phyloP scores from a whole-genome alignment of 2,797 vertebrate species.

The Pseudochaenichthys georgianus region DNA sequence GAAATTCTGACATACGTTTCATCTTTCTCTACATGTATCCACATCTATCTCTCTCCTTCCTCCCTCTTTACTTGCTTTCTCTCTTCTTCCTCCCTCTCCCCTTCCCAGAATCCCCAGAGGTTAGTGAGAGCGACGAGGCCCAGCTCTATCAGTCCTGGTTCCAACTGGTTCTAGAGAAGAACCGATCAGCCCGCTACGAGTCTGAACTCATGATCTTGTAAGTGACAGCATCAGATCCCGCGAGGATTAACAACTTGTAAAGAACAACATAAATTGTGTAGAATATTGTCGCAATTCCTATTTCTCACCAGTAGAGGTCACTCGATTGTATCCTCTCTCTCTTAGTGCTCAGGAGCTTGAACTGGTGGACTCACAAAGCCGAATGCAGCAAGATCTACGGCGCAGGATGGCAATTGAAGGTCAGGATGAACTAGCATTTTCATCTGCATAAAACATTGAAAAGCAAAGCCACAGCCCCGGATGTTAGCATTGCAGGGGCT shows the following conservation, averaged over 20 bases:
- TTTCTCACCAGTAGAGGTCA: slow-evolving; percentile 12
- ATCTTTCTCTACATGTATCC: too few relatives aligned
- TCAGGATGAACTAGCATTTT: slow-evolving; percentile 65
- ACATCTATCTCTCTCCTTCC: neutral
- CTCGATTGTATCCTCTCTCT: slow-evolving; percentile 9
- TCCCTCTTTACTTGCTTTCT: neutral
- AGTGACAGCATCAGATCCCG: slow-evolving; percentile 41
- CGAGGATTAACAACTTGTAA: neutral
- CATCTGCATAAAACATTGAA: too few relatives aligned
- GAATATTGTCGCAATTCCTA: neutral
- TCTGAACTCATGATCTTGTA: slow-evolving; percentile 92
- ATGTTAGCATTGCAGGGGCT: too few relatives aligned
- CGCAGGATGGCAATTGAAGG: slow-evolving; percentile 88
- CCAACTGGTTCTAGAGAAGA: slow-evolving; percentile 95
- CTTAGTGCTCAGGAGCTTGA: slow-evolving; percentile 93
- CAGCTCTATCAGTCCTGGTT: slow-evolving; percentile 94
- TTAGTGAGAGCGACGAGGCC: slow-evolving; percentile 83
- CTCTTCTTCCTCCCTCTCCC: neutral
- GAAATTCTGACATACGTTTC: neutral
- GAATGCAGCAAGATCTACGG: slow-evolving; percentile 89
- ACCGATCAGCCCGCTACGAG: slow-evolving; percentile 92
- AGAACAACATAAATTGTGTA: neutral
- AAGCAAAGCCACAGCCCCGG: too few relatives aligned
- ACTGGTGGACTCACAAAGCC: slow-evolving; percentile 92
- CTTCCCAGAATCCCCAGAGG: slow-evolving; percentile 50